phyloP scores from a whole-genome alignment of 2,797 vertebrate genomes.

The Tympanoctomys barrerae region DNA sequence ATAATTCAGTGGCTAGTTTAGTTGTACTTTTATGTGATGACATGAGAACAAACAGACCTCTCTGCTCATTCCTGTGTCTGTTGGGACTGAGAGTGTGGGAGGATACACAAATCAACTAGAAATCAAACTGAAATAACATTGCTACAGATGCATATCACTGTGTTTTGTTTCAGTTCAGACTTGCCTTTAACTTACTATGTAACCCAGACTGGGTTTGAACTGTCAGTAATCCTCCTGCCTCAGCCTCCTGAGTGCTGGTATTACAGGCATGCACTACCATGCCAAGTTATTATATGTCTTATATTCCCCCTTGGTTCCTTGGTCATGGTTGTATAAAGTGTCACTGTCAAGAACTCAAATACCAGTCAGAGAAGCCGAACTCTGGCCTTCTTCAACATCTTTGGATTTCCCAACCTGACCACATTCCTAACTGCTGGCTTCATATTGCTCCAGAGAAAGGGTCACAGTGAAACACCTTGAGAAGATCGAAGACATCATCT shows the following conservation, averaged over 20 bases:
- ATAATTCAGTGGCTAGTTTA: not conserved
- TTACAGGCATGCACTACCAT: not conserved
- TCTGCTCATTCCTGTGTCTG: not conserved
- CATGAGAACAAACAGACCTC: not conserved
- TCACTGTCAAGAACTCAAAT: not conserved
- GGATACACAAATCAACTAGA: not conserved
- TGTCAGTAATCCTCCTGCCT: not conserved
- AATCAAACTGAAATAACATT: not conserved
- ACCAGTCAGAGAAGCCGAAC: not conserved
- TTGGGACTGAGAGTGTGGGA: not conserved
- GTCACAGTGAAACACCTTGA: conserved; percentile 92
- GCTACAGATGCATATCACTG: not conserved
- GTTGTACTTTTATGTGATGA: not conserved
- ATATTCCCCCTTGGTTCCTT: not conserved
- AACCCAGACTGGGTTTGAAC: not conserved
- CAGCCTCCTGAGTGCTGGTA: not conserved
- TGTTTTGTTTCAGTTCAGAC: not conserved
- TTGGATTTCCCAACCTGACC: not conserved
- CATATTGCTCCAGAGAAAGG: not conserved
- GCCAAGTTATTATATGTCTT: not conserved
- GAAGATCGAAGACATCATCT: conserved; percentile 97
- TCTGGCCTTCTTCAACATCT: not conserved
- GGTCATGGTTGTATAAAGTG: not conserved
- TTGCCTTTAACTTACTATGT: not conserved
- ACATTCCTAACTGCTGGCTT: not conserved